Evolutionary conservation across 2,888 invertebrate genomes (phyloP).

Genomic region (Crocallis elinguaria): DNA sequence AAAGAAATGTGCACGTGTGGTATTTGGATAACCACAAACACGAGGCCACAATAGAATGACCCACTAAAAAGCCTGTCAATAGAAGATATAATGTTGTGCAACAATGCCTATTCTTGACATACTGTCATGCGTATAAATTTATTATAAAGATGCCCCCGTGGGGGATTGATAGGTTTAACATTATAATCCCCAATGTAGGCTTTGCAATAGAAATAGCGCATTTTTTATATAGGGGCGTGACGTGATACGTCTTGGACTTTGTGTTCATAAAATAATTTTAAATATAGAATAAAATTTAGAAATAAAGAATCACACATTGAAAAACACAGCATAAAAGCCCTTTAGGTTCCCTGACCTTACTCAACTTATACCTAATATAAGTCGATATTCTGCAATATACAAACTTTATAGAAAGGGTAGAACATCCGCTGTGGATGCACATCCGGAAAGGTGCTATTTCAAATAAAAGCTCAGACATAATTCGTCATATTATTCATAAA

Average conservation of each 20-base stretch:
- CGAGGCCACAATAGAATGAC: constrained; percentile 54
- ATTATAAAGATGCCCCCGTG: constrained; percentile 70
- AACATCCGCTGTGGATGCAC: constrained; percentile 73
- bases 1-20: constrained; percentile 46
- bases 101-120: constrained; percentile 64
- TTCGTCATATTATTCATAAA: constrained; percentile 84
- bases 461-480: constrained; percentile 75
- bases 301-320: background rate
- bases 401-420: constrained; percentile 56
- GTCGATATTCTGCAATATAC: constrained; percentile 52
- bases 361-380: constrained; percentile 33
- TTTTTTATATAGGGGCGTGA: background rate
- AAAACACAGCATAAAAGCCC: background rate
- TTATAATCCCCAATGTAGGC: constrained; percentile 13
- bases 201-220: constrained; percentile 33
- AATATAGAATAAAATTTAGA: background rate
- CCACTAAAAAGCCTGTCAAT: constrained; percentile 76
- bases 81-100: constrained; percentile 66
- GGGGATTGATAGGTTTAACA: constrained; percentile 68
- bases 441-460: constrained; percentile 81
- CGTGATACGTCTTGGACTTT: no score
- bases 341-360: constrained; percentile 18
- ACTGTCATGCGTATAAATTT: constrained; percentile 74
- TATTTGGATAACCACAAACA: constrained; percentile 47
- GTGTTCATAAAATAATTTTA: no score